A percentile compares a stretch with the other conserved stretches of the same genome.
Evolutionary conservation across 1,140 invertebrate species (phyloP).

Genomic region (Drosophila erecta): DNA sequence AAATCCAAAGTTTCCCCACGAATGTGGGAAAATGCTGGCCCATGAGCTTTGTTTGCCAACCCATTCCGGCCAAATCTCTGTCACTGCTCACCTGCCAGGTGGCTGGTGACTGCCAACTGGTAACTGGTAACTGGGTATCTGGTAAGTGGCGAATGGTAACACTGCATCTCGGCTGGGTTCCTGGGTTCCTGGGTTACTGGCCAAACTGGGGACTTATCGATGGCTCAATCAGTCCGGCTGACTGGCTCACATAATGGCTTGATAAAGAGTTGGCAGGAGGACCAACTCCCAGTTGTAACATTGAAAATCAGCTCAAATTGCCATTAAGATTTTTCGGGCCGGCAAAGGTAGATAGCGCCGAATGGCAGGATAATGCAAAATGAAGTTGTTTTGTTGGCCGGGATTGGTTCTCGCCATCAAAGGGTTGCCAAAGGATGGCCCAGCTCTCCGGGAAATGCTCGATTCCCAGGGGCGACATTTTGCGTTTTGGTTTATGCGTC

Average conservation of each 20-base stretch:
- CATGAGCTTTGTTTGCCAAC: constrained; percentile 46
- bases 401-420: constrained; percentile 54
- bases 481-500: constrained; percentile 82
- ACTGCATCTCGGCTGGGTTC: constrained; percentile 2
- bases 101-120: neutral
- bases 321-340: constrained; percentile 70
- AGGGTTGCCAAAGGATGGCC: constrained; percentile 53
- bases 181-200: too few species aligned
- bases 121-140: neutral
- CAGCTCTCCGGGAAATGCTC: constrained; percentile 6
- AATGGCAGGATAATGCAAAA: constrained; percentile 63
- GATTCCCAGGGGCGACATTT: constrained; percentile 78
- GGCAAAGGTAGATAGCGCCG: constrained; percentile 63
- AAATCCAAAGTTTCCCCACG: constrained; percentile 45
- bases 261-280: constrained; percentile 67
- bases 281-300: constrained; percentile 83
- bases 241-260: constrained; percentile 72
- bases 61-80: constrained; percentile 17
- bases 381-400: constrained; percentile 66
- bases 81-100: constrained; percentile 35
- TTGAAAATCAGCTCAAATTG: constrained; percentile 83
- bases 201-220: constrained; percentile 62
- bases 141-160: constrained; percentile 11
- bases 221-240: constrained; percentile 65
- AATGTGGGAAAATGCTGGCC: constrained; percentile 68